A percentile compares a stretch with the other conserved stretches of the same genome.
phyloP scores from a whole-genome alignment of 30 jellyfish, hydroid and myxozoan genomes.

The Catostylus mosaicus region DNA sequence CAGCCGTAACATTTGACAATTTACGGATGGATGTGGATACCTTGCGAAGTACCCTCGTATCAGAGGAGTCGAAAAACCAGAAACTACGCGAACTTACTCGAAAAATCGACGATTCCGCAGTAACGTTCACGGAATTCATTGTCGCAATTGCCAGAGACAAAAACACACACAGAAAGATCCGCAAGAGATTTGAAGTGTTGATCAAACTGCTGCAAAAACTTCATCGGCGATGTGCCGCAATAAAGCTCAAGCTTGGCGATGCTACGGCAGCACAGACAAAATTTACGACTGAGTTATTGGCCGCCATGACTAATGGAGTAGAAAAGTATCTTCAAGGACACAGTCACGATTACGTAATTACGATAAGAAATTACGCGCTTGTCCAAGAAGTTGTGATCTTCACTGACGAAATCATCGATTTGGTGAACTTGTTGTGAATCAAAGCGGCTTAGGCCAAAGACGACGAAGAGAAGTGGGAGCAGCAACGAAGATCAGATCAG shows the following conservation, averaged over 20 bases:
- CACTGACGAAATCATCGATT: neutral
- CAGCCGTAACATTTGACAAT: constrained; percentile 16
- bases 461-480: too few species aligned
- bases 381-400: constrained; percentile 1
- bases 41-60: neutral
- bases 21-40: neutral
- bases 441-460: too few species aligned
- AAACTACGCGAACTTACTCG: neutral
- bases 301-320: neutral
- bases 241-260: neutral
- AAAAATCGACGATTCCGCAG: neutral
- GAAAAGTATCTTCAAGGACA: neutral
- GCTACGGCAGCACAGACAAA: neutral
- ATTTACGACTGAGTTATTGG: neutral
- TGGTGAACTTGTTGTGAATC: too few species aligned
- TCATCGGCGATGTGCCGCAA: neutral
- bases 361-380: constrained; percentile 16
- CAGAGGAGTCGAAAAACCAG: neutral
- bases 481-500: too few species aligned
- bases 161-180: neutral
- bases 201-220: too few species aligned
- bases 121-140: neutral
- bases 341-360: neutral
- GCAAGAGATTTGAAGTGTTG: too few species aligned
- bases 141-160: neutral